Conservation (phyloP, 2,113 vertebrate species). For the Climacteris rufus region DNA sequence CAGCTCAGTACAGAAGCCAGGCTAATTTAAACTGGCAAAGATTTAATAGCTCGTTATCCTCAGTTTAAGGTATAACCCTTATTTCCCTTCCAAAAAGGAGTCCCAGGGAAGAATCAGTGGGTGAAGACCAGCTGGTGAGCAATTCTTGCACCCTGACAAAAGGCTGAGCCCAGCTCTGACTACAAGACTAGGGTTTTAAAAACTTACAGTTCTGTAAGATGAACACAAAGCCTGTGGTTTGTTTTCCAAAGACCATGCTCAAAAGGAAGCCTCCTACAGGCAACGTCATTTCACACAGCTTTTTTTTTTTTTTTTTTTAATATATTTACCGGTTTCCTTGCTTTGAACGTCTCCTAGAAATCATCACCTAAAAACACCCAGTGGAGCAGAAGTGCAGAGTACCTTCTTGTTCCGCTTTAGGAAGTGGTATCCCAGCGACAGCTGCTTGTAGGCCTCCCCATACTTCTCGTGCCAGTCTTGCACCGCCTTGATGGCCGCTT, state of each 20-base stretch:
- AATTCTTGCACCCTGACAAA: neutral
- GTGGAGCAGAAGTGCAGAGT: neutral
- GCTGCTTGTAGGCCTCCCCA: constrained; percentile 88
- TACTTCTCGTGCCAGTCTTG: constrained; percentile 83
- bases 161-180: neutral
- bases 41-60: neutral
- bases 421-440: constrained; percentile 88
- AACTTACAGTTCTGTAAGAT: neutral
- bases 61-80: neutral
- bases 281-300: accelerated
- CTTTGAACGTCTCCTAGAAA: neutral
- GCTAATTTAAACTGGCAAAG: neutral
- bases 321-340: neutral
- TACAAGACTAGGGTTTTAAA: neutral
- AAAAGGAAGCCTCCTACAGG: neutral
- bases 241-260: neutral
- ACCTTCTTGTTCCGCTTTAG: constrained; percentile 91
- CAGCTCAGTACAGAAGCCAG: neutral
- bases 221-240: neutral
- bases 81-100: neutral
- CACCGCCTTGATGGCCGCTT: constrained; percentile 77
- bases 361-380: neutral
- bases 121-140: neutral
- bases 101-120: neutral
- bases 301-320: neutral